Evolutionary conservation across 1,140 invertebrate species (phyloP).

Genomic region (Pararge aegeria): DNA sequence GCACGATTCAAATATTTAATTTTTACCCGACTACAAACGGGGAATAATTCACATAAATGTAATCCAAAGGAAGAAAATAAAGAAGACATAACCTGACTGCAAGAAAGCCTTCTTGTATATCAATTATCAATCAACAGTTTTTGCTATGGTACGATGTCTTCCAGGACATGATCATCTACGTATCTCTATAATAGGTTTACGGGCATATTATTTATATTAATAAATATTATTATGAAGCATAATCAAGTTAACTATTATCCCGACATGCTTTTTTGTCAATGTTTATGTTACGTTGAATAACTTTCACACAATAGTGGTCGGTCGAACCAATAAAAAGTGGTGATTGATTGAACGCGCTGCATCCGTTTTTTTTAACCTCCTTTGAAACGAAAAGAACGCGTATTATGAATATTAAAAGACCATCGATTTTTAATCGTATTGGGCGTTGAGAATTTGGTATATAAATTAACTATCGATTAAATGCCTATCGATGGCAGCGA

Average conservation of each 20-base stretch:
- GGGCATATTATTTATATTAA: background rate
- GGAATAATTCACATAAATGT: too few species aligned
- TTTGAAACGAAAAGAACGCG: constrained; percentile 34
- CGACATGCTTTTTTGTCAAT: constrained; percentile 38
- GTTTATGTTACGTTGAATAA: constrained; percentile 59
- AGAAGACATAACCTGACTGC: too few species aligned
- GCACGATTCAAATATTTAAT: too few species aligned
- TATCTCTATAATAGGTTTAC: background rate
- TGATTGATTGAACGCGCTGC: constrained; percentile 59
- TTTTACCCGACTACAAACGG: too few species aligned
- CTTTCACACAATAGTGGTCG: constrained; percentile 48
- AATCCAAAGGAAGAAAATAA: too few species aligned
- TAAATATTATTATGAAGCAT: background rate
- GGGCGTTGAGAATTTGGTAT: constrained; percentile 61
- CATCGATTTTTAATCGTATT: constrained; percentile 53
- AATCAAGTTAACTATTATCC: constrained; percentile 6
- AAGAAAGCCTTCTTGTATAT: too few species aligned
- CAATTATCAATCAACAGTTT: too few species aligned
- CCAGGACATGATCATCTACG: too few species aligned
- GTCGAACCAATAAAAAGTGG: constrained; percentile 54
- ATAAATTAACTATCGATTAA: constrained; percentile 68
- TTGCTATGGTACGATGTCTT: too few species aligned
- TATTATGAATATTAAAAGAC: constrained; percentile 66
- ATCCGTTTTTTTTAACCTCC: constrained; percentile 42
- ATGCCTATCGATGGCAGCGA: constrained; percentile 39